These are phyloP conservation scores for Zenarchopterus dispar DNA, from an alignment of 2,797 vertebrate species.

Conservation along the genomic window DNA sequence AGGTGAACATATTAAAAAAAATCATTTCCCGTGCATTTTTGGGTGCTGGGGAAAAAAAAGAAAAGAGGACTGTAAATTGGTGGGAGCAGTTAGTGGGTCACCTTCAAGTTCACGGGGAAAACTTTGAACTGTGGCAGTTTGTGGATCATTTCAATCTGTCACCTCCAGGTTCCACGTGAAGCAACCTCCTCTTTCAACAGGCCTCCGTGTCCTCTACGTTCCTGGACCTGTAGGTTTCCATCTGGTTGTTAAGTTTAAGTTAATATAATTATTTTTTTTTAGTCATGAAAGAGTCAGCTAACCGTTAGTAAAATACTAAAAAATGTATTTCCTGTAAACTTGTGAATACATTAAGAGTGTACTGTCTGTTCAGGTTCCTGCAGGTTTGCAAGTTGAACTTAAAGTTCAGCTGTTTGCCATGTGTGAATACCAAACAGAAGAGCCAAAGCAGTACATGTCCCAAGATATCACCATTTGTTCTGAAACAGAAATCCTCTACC, in stretches of 20 bases:
- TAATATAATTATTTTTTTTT: neutral
- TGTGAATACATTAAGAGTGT: neutral
- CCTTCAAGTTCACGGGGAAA: slow-evolving; percentile 41
- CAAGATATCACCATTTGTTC: slow-evolving; percentile 86
- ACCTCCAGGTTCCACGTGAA: slow-evolving; percentile 87
- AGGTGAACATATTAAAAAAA: too few relatives aligned
- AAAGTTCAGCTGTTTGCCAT: slow-evolving; percentile 85
- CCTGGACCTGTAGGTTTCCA: slow-evolving; percentile 87
- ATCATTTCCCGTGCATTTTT: too few relatives aligned
- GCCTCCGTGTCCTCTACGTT: slow-evolving; percentile 85
- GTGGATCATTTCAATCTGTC: slow-evolving; percentile 32
- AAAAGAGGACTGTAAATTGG: too few relatives aligned
- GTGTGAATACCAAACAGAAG: slow-evolving; percentile 49
- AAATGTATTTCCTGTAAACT: neutral
- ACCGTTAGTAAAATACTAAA: neutral
- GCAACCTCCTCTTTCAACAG: slow-evolving; percentile 84
- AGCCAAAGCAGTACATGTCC: slow-evolving; percentile 63
- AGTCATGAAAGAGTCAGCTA: neutral
- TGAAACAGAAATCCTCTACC: slow-evolving; percentile 85
- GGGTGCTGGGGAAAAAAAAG: too few relatives aligned
- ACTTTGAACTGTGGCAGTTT: slow-evolving; percentile 26
- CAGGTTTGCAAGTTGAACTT: slow-evolving; percentile 86
- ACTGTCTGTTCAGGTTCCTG: slow-evolving; percentile 83
- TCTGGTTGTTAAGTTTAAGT: neutral
- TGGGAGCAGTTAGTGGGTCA: slow-evolving; percentile 29